Evolutionary conservation across 2,888 invertebrate species (phyloP).

Genomic region (Drosophila macrothrix): DNA sequence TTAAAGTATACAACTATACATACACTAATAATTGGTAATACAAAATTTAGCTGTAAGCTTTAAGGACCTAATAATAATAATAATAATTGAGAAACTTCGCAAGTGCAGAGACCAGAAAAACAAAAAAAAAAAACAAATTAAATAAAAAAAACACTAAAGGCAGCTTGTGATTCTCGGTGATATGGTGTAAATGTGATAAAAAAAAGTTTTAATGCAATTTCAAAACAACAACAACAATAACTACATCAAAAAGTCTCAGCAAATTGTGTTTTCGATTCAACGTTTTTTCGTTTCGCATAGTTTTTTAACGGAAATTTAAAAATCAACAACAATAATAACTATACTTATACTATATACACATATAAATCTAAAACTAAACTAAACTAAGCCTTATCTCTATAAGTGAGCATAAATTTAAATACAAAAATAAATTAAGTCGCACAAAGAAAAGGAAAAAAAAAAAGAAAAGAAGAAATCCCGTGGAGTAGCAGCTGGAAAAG

Average conservation of each 20-base stretch:
- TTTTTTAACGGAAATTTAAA: constrained; percentile 54
- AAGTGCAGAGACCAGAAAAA: constrained; percentile 71
- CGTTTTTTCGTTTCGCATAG: constrained; percentile 65
- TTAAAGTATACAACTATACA: constrained; percentile 69
- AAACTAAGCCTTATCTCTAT: constrained; percentile 74
- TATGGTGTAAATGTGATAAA: constrained; percentile 81
- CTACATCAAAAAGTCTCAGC: constrained; percentile 38
- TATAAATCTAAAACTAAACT: constrained; percentile 36
- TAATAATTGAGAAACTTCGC: constrained; percentile 69
- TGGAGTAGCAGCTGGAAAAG: constrained; percentile 40
- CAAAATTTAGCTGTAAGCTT: constrained; percentile 59
- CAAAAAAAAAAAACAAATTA: background rate
- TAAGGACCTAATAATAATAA: constrained; percentile 47
- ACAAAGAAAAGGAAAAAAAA: constrained; percentile 62
- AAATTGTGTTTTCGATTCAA: constrained; percentile 65
- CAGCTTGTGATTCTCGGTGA: constrained; percentile 81
- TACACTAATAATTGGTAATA: constrained; percentile 46
- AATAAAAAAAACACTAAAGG: constrained; percentile 43
- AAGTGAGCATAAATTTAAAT: constrained; percentile 35
- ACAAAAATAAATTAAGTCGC: constrained; percentile 59
- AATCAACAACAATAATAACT: constrained; percentile 61
- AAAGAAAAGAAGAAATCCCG: constrained; percentile 21
- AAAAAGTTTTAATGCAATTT: constrained; percentile 70
- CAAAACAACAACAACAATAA: constrained; percentile 38
- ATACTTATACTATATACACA: constrained; percentile 60